Evolutionary conservation across 2,797 vertebrate species (phyloP).

Genomic region (Characodon lateralis): DNA sequence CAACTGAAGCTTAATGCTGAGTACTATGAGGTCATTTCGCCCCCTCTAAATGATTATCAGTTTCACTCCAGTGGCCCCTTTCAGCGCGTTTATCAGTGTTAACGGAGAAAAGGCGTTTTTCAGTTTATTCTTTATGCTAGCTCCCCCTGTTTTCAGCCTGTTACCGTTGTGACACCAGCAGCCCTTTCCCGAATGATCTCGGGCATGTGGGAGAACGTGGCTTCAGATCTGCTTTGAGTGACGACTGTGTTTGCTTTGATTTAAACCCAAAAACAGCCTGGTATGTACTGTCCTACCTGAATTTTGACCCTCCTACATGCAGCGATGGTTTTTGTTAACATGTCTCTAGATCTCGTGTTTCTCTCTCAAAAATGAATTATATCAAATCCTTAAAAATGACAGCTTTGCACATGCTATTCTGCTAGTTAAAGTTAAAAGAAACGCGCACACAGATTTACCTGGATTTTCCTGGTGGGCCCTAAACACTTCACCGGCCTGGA

Average conservation of each 20-base stretch:
- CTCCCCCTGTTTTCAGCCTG: conserved; percentile 45
- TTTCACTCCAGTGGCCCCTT: conserved; percentile 51
- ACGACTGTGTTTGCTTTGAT: conserved; percentile 21
- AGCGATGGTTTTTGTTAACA: conserved; percentile 37
- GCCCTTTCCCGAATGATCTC: conserved; percentile 59
- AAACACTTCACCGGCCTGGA: conserved; percentile 45
- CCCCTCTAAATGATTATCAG: conserved; percentile 58
- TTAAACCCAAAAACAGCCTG: conserved; percentile 13
- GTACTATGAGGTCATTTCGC: conserved; percentile 22
- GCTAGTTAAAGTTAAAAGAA: conserved; percentile 40
- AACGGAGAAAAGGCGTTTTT: conserved; percentile 17
- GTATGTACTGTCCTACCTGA: conserved; percentile 14
- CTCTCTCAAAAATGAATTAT: conserved; percentile 38
- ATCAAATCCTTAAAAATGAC: conserved; percentile 18
- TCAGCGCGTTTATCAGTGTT: conserved; percentile 32
- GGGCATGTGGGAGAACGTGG: conserved; percentile 20
- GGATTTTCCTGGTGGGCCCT: conserved; percentile 41
- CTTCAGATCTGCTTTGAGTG: conserved; percentile 38
- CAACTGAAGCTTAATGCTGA: conserved; percentile 40
- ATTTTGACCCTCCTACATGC: conserved; percentile 15
- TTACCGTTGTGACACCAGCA: conserved; percentile 51
- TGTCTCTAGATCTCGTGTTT: conserved; percentile 38
- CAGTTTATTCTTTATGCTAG: conserved; percentile 21
- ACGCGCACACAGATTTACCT: conserved; percentile 18
- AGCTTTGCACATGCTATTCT: conserved; percentile 35